phyloP scores from a whole-genome alignment of 2,113 vertebrate species.

The Oryzias javanicus region DNA sequence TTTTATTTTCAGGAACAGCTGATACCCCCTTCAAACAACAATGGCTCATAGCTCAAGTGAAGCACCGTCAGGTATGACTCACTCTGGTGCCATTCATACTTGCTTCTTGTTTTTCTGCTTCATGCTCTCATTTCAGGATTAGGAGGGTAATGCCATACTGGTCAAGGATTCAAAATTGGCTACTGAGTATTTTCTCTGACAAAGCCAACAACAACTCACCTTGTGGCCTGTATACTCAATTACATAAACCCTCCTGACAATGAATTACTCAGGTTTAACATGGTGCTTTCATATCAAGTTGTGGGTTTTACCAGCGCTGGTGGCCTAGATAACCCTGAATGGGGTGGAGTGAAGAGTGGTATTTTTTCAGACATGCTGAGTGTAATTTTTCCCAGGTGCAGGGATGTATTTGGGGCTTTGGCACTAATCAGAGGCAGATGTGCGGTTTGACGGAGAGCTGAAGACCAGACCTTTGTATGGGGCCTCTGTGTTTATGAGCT shows the following conservation, averaged over 20 bases:
- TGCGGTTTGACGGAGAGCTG: constrained; percentile 49
- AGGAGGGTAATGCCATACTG: too few species aligned
- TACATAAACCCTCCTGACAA: constrained; percentile 43
- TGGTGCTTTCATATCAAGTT: constrained; percentile 56
- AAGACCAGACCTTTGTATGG: constrained; percentile 67
- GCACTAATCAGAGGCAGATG: constrained; percentile 71
- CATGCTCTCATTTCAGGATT: too few species aligned
- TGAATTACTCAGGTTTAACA: constrained; percentile 66
- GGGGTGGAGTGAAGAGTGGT: constrained; percentile 36
- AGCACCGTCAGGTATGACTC: too few species aligned
- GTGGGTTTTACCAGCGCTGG: constrained; percentile 33
- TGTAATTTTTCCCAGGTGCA: constrained; percentile 76
- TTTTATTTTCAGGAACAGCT: too few species aligned
- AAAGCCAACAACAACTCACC: constrained; percentile 30
- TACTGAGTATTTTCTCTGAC: neutral
- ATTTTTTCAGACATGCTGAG: constrained; percentile 70
- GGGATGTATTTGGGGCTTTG: constrained; percentile 46
- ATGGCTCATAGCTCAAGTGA: too few species aligned
- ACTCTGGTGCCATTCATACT: too few species aligned
- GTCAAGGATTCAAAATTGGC: too few species aligned
- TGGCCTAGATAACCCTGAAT: constrained; percentile 48
- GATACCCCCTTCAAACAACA: too few species aligned
- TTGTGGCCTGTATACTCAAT: constrained; percentile 30
- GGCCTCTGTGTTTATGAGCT: constrained; percentile 72
- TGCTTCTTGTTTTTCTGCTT: too few species aligned